phyloP scores from a whole-genome alignment of 2,888 invertebrate genomes.

The Cyrtodaria siliqua region DNA sequence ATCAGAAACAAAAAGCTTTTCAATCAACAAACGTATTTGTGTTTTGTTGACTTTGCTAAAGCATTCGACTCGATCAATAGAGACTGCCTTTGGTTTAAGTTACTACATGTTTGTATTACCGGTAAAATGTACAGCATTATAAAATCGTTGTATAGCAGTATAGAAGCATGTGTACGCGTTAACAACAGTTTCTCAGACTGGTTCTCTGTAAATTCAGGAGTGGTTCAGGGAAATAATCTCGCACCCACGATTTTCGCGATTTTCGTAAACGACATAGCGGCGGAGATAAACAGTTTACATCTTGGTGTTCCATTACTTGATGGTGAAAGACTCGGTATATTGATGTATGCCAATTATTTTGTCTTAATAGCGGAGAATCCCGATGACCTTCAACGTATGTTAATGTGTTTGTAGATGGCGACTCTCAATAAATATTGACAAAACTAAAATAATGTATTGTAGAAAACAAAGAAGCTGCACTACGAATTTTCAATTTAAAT shows the following conservation, averaged over 20 bases:
- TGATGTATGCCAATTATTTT: not conserved
- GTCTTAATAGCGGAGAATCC: not conserved
- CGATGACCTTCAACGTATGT: no score
- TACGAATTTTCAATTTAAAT: no score
- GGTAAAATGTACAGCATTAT: not conserved
- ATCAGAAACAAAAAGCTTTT: constrained; percentile 6
- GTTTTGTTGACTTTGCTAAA: constrained; percentile 10
- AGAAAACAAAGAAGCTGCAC: no score
- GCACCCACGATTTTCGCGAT: not conserved
- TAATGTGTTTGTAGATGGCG: no score
- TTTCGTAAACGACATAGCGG: not conserved
- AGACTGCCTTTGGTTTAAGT: constrained; percentile 24
- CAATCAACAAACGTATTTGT: not conserved
- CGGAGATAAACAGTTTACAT: not conserved
- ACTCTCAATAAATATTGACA: no score
- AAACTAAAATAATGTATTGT: no score
- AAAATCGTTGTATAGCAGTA: not conserved
- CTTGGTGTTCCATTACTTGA: not conserved
- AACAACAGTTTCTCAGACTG: not conserved
- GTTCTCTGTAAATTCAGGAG: not conserved
- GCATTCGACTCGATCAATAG: constrained; percentile 13
- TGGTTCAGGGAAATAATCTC: constrained; percentile 3
- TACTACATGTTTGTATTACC: not conserved
- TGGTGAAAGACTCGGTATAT: not conserved
- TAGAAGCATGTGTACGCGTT: not conserved